A percentile compares a stretch with the other conserved stretches of the same genome.
Evolutionary conservation across 2,797 vertebrate species (phyloP).

Genomic region (Trematomus bernacchii): DNA sequence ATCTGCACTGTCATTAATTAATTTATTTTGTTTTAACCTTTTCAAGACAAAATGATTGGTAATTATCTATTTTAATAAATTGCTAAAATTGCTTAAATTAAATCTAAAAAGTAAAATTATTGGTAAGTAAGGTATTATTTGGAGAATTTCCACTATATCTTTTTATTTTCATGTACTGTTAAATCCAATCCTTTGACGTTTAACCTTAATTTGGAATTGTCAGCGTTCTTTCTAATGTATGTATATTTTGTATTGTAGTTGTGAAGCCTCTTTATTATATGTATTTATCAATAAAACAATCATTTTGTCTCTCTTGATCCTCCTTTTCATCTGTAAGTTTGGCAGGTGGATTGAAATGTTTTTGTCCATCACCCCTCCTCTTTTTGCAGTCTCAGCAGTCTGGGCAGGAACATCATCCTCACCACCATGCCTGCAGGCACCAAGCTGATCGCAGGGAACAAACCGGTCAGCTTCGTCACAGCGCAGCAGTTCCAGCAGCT

Average conservation of each 20-base stretch:
- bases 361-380: not conserved
- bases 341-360: not conserved
- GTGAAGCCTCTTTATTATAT: not conserved
- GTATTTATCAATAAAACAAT: not conserved
- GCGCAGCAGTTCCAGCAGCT: constrained; percentile 98
- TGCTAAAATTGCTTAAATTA: too few species aligned
- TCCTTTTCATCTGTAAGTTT: not conserved
- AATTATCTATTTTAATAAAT: not conserved
- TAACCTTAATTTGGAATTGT: not conserved
- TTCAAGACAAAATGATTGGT: not conserved
- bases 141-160: not conserved
- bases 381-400: constrained; percentile 88
- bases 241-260: not conserved
- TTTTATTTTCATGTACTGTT: not conserved
- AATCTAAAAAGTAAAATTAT: too few species aligned
- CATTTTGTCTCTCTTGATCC: not conserved
- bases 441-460: constrained; percentile 97
- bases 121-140: not conserved
- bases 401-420: constrained; percentile 98
- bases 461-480: constrained; percentile 97
- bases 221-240: not conserved
- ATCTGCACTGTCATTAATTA: too few species aligned
- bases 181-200: not conserved
- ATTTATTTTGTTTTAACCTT: not conserved
- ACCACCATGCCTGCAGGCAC: constrained; percentile 98